Evolutionary conservation across 2,888 invertebrate species (phyloP).

Genomic region (Chalcis sispes): DNA sequence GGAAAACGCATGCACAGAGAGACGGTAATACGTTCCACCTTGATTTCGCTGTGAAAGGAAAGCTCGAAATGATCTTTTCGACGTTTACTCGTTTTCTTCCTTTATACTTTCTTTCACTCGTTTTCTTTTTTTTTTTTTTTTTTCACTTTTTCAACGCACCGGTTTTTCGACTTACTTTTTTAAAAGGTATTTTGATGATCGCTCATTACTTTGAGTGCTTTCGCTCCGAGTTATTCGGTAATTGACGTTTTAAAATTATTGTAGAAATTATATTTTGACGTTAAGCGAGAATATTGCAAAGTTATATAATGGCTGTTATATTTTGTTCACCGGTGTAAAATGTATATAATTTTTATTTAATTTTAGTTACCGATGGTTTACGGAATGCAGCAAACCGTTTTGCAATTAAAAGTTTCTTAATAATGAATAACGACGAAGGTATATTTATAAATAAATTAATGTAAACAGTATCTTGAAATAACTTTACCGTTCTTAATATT

Average conservation of each 20-base stretch:
- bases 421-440: too few relatives aligned
- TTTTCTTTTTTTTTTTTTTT: slow-evolving; percentile 8
- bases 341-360: too few relatives aligned
- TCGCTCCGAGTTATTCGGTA: background rate
- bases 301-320: too few relatives aligned
- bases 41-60: slow-evolving; percentile 42
- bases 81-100: background rate
- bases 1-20: slow-evolving; percentile 7
- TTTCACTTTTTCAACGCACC: background rate
- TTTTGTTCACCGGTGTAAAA: too few relatives aligned
- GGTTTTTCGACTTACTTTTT: slow-evolving; percentile 8
- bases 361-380: too few relatives aligned
- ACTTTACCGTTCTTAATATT: too few relatives aligned
- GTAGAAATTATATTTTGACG: background rate
- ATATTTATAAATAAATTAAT: too few relatives aligned
- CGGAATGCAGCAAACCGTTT: too few relatives aligned
- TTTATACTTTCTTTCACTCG: background rate
- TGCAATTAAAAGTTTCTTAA: too few relatives aligned
- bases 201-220: slow-evolving; percentile 28
- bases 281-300: too few relatives aligned
- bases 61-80: slow-evolving; percentile 32
- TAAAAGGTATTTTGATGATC: slow-evolving; percentile 5
- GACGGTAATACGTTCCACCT: slow-evolving; percentile 37
- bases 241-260: background rate
- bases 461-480: too few relatives aligned